Base-by-base conservation (phyloP, 1,140 invertebrate genomes). In the Temnothorax nylanderi region DNA sequence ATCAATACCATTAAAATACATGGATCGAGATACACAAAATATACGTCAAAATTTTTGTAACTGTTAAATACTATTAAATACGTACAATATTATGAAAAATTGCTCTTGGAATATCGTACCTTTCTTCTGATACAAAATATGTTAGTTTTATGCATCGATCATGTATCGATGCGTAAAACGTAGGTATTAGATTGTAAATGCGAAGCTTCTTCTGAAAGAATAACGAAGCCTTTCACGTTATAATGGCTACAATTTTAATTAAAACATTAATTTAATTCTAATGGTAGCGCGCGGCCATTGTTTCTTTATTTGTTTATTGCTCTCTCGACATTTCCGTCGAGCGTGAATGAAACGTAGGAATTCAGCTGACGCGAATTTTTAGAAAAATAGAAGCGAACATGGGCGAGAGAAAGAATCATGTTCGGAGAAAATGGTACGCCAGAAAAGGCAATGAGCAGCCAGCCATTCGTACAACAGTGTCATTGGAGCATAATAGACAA, bases 401-500 rank as follows among this genome's bases (percentile, higher is more conserved):
- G 13, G 37, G 7, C 18, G 76, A n/a, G 77, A 44, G 44, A 37
- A 13, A 51, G 44, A 78, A 51, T 51, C 16, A 34, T 51, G 34
- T 54, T 44, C 56, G 13, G 54, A 41, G 11, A 65, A 26, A 77
- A 41, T 16, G 21, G 18, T 60, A 26, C 16, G 18, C 16, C 67
- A 69, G 67, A 16, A 69, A 60, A 84, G 32, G 60, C 26, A 54
- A 32, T 26, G 49, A 67, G 44, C 74, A 85, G 71, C 21, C 82
- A 77, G 49, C 60, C 64, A 64, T 82, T 86, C 49, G 26, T 41
- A 69, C 76, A 86, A 81, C 75, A 78, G 51, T 54, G 76, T 86
- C 85, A 69, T 86, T 54, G 54, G 51, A 71, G 75, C 85, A 80
- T 86, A 86, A 86, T 81, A 51, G 85, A 69, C 85, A 69, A 54